Evolutionary conservation across 2,797 vertebrate genomes (phyloP), one percentile per base, ranked within the genome.

Genomic region (Lacerta viridis): DNA sequence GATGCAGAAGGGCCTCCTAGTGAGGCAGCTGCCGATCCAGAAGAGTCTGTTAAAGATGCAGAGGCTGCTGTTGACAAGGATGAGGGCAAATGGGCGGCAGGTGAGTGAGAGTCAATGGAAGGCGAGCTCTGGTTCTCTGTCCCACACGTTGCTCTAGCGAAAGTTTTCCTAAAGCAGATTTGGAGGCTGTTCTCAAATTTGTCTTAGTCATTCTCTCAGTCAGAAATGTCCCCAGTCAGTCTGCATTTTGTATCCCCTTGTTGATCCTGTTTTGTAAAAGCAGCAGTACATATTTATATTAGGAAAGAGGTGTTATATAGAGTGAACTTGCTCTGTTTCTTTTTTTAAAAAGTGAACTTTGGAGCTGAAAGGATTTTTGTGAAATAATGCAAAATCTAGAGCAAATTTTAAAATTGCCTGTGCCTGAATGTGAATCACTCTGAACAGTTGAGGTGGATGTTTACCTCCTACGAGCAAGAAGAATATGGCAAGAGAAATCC

Each of bases 21-120:
- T 95, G 99, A 99, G 97, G 97, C 97, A 90, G 96, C 97, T 83
- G 97, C 97, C 89, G 98, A 99, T 94, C 97, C 98, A 94, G 99
- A 99, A 97, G 99, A 99, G 96, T 97, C 98, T 96, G 96, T 98
- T 94, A 99, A 99, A 98, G 98, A 99, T 94, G 98, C 97, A 95
- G 99, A 99, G 95, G 97, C 98, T 96, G 98, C 98, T 96, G 97
- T 97, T 94, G 98, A 99, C 94, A 99, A 98, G 96, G 98, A 99
- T 92, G 98, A 98, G 97, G 97, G 96, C 97, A 99, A 98, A 98
- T 98, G 98, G 98, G 97, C 61, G 61, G 20, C 98, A 98, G 99
- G 98, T 99, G 98, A 90, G 93, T 91, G 93, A 95, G 95, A 36
- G 59, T 15, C 50, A 46, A 25, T 25, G 10, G 11, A 29, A n/a